Evolutionary conservation across 2,888 invertebrate species (phyloP), one percentile per base, ranked within the genome.

Genomic region (Apodemia hepburni): DNA sequence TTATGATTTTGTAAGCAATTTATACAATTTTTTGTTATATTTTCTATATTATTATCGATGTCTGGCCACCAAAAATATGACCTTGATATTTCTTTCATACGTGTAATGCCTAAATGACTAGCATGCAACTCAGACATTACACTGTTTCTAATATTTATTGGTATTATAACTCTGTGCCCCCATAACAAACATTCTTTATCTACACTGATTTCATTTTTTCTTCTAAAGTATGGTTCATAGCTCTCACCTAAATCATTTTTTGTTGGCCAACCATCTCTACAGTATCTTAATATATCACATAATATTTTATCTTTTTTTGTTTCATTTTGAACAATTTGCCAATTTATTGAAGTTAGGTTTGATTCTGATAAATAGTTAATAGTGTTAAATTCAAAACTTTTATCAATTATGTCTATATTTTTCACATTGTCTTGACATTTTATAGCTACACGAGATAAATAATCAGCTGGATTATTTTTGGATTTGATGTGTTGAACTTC

Each of bases 381-480:
- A 29, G 17, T 45, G 15, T 45, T 45, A 15, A 45, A 45, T 45
- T 45, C 11, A 45, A 42, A 45, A 38, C n/a, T 35, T 47, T n/a
- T 29, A 29, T 47, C 38, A 61, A 47, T 18, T 60, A 22, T 60
- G 17, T 60, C 47, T 45, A n/a, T 22, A 60, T 47, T 45, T 45
- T 47, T 29, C 29, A 29, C 29, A 29, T 59, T 60, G 15, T 47
- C 49, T 54, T 61, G 57, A 38, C 22, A 22, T 61, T 51, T 47
- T 51, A 38, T 17, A 42, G n/a, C 22, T 58, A 38, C 18, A 18
- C 66, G 33, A 12, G 67, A 67, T n/a, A 69, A 27, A 45, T 59
- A 67, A 64, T 70, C 70, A 27, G 69, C 72, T 59, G 70, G 71
- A 59, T 69, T 70, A 47, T 11, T 35, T 61, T 59, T 35, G 1